A percentile compares a stretch with the other conserved stretches of the same genome.
Evolutionary conservation across 2,797 vertebrate genomes (phyloP).

Genomic region (Myotis findleyi): DNA sequence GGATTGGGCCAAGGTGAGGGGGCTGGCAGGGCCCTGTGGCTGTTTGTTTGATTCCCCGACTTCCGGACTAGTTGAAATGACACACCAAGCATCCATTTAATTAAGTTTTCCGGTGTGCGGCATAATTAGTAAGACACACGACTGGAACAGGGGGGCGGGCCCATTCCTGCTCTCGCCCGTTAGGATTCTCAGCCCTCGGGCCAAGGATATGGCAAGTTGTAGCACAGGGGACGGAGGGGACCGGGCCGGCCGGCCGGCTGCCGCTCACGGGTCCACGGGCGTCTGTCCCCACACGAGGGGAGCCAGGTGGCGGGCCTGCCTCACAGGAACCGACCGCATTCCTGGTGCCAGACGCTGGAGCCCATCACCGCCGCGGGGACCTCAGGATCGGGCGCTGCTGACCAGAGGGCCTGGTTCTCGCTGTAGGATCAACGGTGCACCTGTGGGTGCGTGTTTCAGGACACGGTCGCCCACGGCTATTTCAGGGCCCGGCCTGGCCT

Average conservation of each 20-base stretch:
- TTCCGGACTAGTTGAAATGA: slow-evolving; percentile 65
- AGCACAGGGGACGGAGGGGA: background rate
- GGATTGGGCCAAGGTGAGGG: background rate
- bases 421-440: background rate
- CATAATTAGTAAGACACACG: slow-evolving; percentile 63
- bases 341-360: background rate
- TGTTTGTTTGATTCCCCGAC: slow-evolving; percentile 42
- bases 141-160: slow-evolving; percentile 62
- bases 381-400: accelerated
- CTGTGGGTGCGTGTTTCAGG: background rate
- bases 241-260: accelerated
- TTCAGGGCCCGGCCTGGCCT: background rate
- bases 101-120: slow-evolving; percentile 76
- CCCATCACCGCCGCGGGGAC: background rate
- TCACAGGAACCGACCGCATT: accelerated
- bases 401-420: background rate
- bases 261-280: accelerated
- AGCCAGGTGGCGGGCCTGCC: background rate
- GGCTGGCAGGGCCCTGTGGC: background rate
- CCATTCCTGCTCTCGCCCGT: background rate
- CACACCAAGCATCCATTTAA: slow-evolving; percentile 67
- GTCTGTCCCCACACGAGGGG: background rate
- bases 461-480: background rate
- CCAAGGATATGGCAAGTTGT: background rate
- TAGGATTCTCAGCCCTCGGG: slow-evolving; percentile 50